Evolutionary conservation across 2,888 invertebrate genomes (phyloP).

Genomic region (Spodoptera picta): DNA sequence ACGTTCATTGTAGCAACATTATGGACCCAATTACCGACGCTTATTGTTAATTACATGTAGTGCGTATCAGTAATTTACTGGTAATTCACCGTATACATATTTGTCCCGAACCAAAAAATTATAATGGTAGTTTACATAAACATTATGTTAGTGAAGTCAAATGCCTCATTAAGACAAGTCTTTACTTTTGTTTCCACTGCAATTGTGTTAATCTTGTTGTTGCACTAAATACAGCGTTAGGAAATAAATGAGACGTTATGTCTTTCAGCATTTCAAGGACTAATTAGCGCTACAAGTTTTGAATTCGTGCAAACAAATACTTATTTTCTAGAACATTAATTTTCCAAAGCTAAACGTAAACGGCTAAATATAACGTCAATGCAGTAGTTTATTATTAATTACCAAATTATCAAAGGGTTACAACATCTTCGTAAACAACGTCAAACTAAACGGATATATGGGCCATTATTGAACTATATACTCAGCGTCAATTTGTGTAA

Average conservation of each 20-base stretch:
- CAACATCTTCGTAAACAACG: constrained; percentile 42
- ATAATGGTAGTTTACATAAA: neutral
- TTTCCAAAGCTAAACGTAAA: constrained; percentile 21
- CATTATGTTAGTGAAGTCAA: neutral
- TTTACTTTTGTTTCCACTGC: no score
- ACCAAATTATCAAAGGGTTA: constrained; percentile 41
- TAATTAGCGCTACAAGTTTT: no score
- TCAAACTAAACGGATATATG: constrained; percentile 38
- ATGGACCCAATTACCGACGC: constrained; percentile 26
- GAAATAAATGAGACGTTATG: neutral
- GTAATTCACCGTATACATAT: constrained; percentile 1
- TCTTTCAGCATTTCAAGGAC: no score
- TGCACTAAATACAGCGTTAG: neutral
- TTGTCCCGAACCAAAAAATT: constrained; percentile 1
- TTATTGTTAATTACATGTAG: constrained; percentile 37
- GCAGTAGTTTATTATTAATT: constrained; percentile 44
- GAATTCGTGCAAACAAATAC: no score
- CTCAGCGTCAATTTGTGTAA: constrained; percentile 40
- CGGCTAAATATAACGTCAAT: constrained; percentile 30
- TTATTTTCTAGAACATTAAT: neutral
- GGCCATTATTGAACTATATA: constrained; percentile 30
- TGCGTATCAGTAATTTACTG: constrained; percentile 7
- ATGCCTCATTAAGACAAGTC: neutral
- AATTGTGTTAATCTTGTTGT: neutral
- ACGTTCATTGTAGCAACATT: constrained; percentile 22